phyloP scores from a whole-genome alignment of 1,140 invertebrate genomes.

The Muscidifurax raptorellus region DNA sequence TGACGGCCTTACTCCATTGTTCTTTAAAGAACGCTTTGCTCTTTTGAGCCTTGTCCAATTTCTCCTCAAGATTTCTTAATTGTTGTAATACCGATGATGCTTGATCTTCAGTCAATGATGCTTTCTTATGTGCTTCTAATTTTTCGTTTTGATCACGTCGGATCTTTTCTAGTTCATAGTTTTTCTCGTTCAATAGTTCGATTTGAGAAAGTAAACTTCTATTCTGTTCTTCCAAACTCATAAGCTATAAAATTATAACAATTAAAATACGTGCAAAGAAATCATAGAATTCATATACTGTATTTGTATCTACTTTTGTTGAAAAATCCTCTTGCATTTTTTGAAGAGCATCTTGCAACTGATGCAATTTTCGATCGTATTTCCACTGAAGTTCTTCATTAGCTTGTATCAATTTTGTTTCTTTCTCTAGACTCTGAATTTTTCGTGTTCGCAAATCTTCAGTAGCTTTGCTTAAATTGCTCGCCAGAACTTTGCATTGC shows the following conservation, averaged over 20 bases:
- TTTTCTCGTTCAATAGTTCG: conserved; percentile 68
- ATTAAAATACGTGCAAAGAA: conserved; percentile 11
- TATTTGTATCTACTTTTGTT: conserved; percentile 59
- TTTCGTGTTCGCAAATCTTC: conserved; percentile 68
- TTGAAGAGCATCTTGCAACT: conserved; percentile 65
- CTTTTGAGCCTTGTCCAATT: conserved; percentile 74
- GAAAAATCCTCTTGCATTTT: conserved; percentile 69
- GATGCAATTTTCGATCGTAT: conserved; percentile 69
- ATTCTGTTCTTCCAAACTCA: conserved; percentile 66
- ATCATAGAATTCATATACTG: not conserved
- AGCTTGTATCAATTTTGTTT: conserved; percentile 66
- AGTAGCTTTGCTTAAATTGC: conserved; percentile 69
- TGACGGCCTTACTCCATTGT: conserved; percentile 77
- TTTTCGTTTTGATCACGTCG: conserved; percentile 68
- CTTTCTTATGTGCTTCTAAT: conserved; percentile 69
- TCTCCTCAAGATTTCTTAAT: conserved; percentile 77
- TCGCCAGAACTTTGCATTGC: conserved; percentile 70
- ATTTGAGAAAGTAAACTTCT: conserved; percentile 64
- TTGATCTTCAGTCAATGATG: conserved; percentile 71
- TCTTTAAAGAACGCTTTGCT: conserved; percentile 79
- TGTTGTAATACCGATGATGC: conserved; percentile 69
- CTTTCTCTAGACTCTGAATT: conserved; percentile 70
- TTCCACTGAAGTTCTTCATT: conserved; percentile 70
- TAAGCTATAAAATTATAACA: conserved; percentile 58
- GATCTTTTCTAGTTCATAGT: conserved; percentile 68